A percentile compares a stretch with the other conserved stretches of the same genome.
phyloP scores from a whole-genome alignment of 2,113 vertebrate genomes.

The Zosterops japonicus region DNA sequence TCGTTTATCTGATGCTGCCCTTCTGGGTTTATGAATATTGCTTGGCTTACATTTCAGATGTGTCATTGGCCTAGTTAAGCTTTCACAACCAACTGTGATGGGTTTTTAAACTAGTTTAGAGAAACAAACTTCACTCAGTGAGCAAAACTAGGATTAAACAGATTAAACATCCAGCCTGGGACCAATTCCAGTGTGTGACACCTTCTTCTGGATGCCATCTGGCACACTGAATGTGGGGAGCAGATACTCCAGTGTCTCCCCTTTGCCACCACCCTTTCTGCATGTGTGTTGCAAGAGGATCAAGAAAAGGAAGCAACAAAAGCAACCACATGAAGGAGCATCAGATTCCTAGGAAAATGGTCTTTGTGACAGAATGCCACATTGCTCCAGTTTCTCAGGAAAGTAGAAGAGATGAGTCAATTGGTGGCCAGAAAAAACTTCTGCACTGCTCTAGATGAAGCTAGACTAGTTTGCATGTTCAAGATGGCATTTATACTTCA shows the following conservation, averaged over 20 bases:
- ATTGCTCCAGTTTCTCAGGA: neutral
- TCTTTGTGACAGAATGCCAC: neutral
- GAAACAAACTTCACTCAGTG: neutral
- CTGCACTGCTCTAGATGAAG: neutral
- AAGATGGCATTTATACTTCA: neutral
- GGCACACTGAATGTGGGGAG: neutral
- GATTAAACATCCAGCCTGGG: neutral
- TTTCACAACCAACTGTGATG: neutral
- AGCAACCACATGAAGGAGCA: neutral
- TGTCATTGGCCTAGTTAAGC: neutral
- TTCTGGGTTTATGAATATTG: neutral
- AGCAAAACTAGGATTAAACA: neutral
- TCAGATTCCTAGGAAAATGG: neutral
- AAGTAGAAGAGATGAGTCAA: fast-evolving
- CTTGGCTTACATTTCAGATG: neutral
- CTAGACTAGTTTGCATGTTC: neutral
- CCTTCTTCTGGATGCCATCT: neutral
- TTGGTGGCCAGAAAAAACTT: neutral
- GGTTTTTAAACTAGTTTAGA: neutral
- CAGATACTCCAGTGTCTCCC: neutral
- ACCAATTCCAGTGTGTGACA: neutral
- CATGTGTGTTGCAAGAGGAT: fast-evolving
- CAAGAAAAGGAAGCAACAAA: neutral
- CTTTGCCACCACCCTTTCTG: neutral
- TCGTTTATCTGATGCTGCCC: neutral